Base-by-base conservation (phyloP, 2,797 vertebrate genomes). In the Periparus ater region DNA sequence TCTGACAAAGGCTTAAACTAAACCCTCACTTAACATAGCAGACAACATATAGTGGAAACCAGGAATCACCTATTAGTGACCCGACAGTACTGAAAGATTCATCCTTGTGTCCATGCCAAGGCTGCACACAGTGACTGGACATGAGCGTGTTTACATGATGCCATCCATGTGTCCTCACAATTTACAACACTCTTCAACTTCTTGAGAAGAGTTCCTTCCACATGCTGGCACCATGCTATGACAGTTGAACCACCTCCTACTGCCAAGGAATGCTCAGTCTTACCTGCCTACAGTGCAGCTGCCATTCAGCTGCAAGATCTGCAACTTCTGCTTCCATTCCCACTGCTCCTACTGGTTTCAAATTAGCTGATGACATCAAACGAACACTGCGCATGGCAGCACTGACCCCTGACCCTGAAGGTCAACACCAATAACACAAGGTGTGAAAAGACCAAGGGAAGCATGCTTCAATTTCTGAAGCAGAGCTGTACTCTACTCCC, bases 71-170 rank as follows among this genome's bases (percentile, higher is more conserved):
- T 15, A 11, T 18, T 40, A 65, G 21, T 11, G 32, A 80, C 17
- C 29, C 0, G 0, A 17, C 4, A 29, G n/a, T 17, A 74, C 3
- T 40, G 23, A 51, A 83, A 82, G 48, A 62, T 6, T 61, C 19
- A 53, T 38, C 51, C 44, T 77, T 34, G 11, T 10, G 17, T 8
- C 44, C 26, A 68, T 12, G 36, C 6, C 2, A 2, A 79, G 16
- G 36, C 0, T 85, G 40, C 26, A 47, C 32, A 25, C 54, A 44
- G 8, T n/a, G 38, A 73, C 45, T 20, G 22, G 27, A 60, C 22
- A 11, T 6, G 10, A 62, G 32, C n/a, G 40, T 1, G 8, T 76
- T 25, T 58, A 60, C 48, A 50, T 5, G 2, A 68, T n/a, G 18
- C 36, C 53, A 84, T 22, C 44, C 11, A 3, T 1, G 13, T 55